phyloP scores from a whole-genome alignment of 1,140 invertebrate genomes.

The Antheraea pernyi region DNA sequence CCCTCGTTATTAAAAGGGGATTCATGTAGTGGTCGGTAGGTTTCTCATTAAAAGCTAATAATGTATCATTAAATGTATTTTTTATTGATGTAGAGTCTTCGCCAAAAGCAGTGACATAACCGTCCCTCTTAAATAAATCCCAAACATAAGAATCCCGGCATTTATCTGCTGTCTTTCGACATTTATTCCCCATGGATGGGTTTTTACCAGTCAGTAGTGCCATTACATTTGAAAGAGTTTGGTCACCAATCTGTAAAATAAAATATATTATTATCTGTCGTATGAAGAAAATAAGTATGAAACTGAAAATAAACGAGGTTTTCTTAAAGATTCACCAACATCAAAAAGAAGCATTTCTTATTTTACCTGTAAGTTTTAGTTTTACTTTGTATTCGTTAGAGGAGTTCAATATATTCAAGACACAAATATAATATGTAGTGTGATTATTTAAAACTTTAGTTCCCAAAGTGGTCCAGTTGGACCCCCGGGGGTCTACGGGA shows the following conservation, averaged over 20 bases:
- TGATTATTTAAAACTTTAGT: no score
- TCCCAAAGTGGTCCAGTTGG: no score
- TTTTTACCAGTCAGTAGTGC: constrained; percentile 85
- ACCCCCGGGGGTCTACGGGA: no score
- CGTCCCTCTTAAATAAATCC: constrained; percentile 58
- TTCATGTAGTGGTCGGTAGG: constrained; percentile 89
- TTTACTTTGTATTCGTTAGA: no score
- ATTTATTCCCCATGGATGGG: constrained; percentile 60
- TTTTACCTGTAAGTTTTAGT: no score
- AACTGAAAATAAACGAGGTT: no score
- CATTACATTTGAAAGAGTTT: constrained; percentile 92
- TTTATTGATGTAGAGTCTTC: constrained; percentile 64
- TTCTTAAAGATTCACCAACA: no score
- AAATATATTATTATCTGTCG: neutral
- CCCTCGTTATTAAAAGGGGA: constrained; percentile 82
- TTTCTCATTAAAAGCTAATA: constrained; percentile 44
- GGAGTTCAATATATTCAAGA: no score
- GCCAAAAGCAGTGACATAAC: constrained; percentile 70
- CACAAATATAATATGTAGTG: no score
- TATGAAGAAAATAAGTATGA: no score
- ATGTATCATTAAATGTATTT: constrained; percentile 54
- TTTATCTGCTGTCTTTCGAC: constrained; percentile 79
- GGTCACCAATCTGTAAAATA: constrained; percentile 82
- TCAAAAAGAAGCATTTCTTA: no score
- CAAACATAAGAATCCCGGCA: constrained; percentile 61